Evolutionary conservation across 2,888 invertebrate species (phyloP).

Genomic region (Stenchaetothrips biformis): DNA sequence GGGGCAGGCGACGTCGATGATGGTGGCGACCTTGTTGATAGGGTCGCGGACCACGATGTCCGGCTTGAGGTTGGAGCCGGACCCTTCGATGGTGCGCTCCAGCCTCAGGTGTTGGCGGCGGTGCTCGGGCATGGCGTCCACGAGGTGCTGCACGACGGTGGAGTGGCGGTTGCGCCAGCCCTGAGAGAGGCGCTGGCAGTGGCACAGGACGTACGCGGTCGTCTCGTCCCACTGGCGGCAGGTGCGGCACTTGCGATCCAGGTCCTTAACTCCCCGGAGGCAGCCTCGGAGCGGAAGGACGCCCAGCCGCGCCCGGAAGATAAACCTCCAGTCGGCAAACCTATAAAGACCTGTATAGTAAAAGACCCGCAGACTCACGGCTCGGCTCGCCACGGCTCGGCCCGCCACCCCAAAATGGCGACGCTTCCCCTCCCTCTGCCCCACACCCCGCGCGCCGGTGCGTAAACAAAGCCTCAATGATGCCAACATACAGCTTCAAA

Average conservation of each 20-base stretch:
- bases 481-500: too few relatives aligned
- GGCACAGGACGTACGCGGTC: constrained; percentile 43
- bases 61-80: constrained; percentile 36
- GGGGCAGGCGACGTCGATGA: constrained; percentile 41
- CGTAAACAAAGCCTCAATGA: too few relatives aligned
- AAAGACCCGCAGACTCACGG: too few relatives aligned
- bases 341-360: too few relatives aligned
- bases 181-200: constrained; percentile 41
- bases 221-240: constrained; percentile 41
- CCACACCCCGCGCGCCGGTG: too few relatives aligned
- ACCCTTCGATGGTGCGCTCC: too few relatives aligned
- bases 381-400: too few relatives aligned
- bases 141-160: background rate
- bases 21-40: constrained; percentile 34
- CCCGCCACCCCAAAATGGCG: too few relatives aligned
- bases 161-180: constrained; percentile 34
- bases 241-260: constrained; percentile 40
- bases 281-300: constrained; percentile 41
- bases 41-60: constrained; percentile 39
- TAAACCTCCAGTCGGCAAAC: constrained; percentile 45
- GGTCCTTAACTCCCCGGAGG: constrained; percentile 32
- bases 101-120: too few relatives aligned
- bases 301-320: constrained; percentile 42
- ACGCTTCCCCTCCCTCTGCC: too few relatives aligned
- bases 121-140: constrained; percentile 35